Base-by-base conservation (phyloP, 2,113 vertebrate genomes). In the Oryzias javanicus region DNA sequence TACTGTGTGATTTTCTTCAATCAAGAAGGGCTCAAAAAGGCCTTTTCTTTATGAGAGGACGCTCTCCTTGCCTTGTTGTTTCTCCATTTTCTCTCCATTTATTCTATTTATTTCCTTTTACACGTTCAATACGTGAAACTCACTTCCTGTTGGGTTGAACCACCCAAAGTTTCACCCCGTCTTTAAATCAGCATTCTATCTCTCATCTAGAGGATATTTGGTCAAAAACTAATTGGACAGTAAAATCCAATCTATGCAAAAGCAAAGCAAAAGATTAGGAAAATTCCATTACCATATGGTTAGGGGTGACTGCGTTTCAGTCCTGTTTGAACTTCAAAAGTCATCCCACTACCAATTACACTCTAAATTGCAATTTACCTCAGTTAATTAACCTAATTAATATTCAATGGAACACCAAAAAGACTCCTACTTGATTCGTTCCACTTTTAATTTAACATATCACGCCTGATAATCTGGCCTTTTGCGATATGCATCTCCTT, bases 381-480 rank as follows among this genome's bases (percentile, higher is more conserved):
- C 88, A 85, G 83, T 90, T 91, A 90, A 92, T 92, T 90, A 85
- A 74, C 76, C 65, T 84, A 91, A 92, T 92, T 91, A 89, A 89
- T 89, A 89, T 91, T 91, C 88, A 89, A 88, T 89, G 84, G 86
- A 89, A 90, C 86, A 90, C 63, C 79, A 80, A 80, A 85, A 86
- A 83, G 82, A 90, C 83, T 88, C 82, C 85, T 78, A 82, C 85
- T 88, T 74, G 79, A 91, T 91, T 90, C 82, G 90, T 89, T 89
- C 83, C 79, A 49, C 59, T 89, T 90, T 89, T 91, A 91, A 92
- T 90, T 83, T 84, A 92, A 92, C 91, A 92, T 88, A 91, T 87
- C 89, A 91, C 78, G 86, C 72, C 80, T 84, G 67, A 79, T 92
- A 85, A 90, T 90, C 85, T 66, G 70, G 17, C 83, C 76, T 49